Conservation (phyloP, 2,888 invertebrate genomes). For the Ceriagrion tenellum region DNA sequence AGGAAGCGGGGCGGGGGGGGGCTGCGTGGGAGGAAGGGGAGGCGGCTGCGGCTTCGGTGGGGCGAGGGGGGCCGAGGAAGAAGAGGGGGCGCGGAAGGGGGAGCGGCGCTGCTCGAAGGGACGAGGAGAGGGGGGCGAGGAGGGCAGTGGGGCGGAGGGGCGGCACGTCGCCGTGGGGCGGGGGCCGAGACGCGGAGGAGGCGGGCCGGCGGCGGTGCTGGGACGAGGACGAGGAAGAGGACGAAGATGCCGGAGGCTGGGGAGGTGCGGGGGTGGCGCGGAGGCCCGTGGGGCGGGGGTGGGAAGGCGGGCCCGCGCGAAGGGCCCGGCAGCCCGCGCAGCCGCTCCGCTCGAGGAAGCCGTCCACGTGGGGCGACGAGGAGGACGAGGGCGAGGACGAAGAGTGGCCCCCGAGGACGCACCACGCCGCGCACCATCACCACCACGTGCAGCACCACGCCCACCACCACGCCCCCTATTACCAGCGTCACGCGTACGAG, state of each 20-base stretch:
- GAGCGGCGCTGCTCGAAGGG: conserved; percentile 71
- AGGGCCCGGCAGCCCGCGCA: conserved; percentile 68
- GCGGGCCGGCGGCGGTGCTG: conserved; percentile 64
- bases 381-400: conserved; percentile 75
- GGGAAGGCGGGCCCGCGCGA: conserved; percentile 74
- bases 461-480: background rate
- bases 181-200: background rate
- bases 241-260: conserved; percentile 73
- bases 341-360: conserved; percentile 73
- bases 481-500: conserved; percentile 69
- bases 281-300: conserved; percentile 88
- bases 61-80: conserved; percentile 72
- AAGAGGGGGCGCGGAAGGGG: conserved; percentile 73
- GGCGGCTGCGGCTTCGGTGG: conserved; percentile 69
- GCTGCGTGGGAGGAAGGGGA: conserved; percentile 71
- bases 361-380: conserved; percentile 73
- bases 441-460: background rate
- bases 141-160: conserved; percentile 34
- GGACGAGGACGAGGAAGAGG: conserved; percentile 71
- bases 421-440: background rate
- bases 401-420: conserved; percentile 73
- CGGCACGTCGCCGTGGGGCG: background rate
- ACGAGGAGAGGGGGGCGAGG: conserved; percentile 71
- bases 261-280: conserved; percentile 78
- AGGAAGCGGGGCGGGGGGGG: conserved; percentile 74